Percentiles rank a stretch among this genome's conserved stretches.
phyloP scores from a whole-genome alignment of 1,140 invertebrate species.

The Lasaia peninsularis region DNA sequence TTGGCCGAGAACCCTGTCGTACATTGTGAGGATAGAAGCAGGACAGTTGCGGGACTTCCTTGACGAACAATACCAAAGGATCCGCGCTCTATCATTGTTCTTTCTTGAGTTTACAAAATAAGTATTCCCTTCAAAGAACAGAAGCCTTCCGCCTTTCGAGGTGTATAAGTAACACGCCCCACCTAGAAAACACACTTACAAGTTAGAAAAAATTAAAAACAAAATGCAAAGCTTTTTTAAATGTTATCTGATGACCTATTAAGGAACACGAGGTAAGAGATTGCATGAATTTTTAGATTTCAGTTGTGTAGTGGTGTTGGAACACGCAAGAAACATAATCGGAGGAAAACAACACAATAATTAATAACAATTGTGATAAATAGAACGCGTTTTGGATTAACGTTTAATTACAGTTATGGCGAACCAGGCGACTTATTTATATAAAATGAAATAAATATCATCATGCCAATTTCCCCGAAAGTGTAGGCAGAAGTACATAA shows the following conservation, averaged over 20 bases:
- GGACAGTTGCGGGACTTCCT: constrained; percentile 49
- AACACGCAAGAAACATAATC: neutral
- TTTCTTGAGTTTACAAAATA: constrained; percentile 57
- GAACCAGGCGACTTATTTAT: too few species aligned
- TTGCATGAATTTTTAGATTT: constrained; percentile 4
- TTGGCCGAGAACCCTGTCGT: constrained; percentile 46
- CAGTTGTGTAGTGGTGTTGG: neutral
- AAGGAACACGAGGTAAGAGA: neutral
- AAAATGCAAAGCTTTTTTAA: neutral
- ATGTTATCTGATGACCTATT: neutral
- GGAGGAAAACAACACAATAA: neutral
- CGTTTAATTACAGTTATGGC: neutral
- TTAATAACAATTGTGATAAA: neutral
- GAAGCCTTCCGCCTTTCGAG: constrained; percentile 42
- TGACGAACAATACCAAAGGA: constrained; percentile 60
- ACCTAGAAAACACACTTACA: constrained; percentile 32
- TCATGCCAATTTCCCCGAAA: too few species aligned
- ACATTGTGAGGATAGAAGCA: constrained; percentile 47
- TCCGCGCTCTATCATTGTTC: constrained; percentile 35
- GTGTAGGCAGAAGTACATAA: too few species aligned
- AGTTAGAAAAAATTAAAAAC: constrained; percentile 17
- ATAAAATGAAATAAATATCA: too few species aligned
- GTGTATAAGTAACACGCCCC: constrained; percentile 47
- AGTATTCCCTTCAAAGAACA: constrained; percentile 53
- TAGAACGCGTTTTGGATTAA: neutral